Conservation (phyloP, 2,797 vertebrate species). For the Tokudaia muenninki region DNA sequence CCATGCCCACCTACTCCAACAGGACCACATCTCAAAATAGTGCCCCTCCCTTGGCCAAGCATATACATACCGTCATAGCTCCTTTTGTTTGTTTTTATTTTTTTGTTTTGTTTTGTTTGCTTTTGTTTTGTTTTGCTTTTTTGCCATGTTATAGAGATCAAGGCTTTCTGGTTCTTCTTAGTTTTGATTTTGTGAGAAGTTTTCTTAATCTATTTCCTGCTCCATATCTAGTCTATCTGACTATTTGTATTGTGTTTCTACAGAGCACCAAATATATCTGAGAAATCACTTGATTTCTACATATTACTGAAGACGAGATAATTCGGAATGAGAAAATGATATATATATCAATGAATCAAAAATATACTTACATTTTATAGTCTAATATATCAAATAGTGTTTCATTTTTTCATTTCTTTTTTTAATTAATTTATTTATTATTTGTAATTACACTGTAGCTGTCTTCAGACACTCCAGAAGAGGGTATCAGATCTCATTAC, state of each 20-base stretch:
- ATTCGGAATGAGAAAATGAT: background rate
- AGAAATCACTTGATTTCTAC: background rate
- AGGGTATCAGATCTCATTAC: too few species aligned
- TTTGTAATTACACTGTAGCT: too few species aligned
- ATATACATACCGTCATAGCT: background rate
- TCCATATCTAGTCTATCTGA: background rate
- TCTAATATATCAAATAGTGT: background rate
- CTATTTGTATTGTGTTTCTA: background rate
- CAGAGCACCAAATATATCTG: background rate
- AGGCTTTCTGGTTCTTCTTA: background rate
- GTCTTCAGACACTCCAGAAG: too few species aligned
- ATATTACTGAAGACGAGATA: background rate
- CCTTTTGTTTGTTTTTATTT: background rate
- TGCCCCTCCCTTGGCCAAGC: background rate
- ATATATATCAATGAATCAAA: background rate
- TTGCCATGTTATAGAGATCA: background rate
- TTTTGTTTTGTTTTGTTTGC: too few species aligned
- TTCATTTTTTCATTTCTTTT: background rate
- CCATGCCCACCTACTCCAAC: background rate
- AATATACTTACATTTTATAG: background rate
- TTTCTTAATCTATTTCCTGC: background rate
- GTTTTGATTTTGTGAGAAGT: background rate
- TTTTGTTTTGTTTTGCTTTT: too few species aligned
- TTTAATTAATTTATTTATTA: too few species aligned
- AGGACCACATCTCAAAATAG: background rate